A percentile compares a stretch with the other conserved stretches of the same genome.
Conservation (phyloP, 2,797 vertebrate species). For the Vespertilio murinus region DNA sequence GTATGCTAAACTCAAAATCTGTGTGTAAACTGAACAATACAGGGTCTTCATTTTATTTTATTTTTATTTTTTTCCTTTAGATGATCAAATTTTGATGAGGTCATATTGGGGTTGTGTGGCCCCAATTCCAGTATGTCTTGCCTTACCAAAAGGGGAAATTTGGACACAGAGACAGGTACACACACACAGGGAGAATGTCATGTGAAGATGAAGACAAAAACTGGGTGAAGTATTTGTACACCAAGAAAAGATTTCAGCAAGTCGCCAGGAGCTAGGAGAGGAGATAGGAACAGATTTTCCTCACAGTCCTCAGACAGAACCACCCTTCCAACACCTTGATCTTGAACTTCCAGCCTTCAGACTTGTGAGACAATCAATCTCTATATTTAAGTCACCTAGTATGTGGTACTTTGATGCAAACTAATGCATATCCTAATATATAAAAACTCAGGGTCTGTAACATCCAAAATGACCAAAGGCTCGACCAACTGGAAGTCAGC, state of each 20-base stretch:
- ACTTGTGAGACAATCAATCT: background rate
- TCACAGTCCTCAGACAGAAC: background rate
- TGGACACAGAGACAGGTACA: background rate
- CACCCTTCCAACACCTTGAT: background rate
- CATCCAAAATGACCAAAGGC: too few relatives aligned
- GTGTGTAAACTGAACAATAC: background rate
- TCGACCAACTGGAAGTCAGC: too few relatives aligned
- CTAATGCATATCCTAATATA: background rate
- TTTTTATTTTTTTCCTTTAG: too few relatives aligned
- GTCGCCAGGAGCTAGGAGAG: background rate
- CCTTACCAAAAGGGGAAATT: background rate
- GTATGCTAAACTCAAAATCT: background rate
- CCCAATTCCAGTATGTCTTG: background rate
- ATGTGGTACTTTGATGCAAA: background rate
- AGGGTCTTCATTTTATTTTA: background rate
- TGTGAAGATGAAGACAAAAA: background rate
- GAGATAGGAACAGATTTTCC: background rate
- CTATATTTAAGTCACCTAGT: background rate
- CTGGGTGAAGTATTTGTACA: rapidly evolving
- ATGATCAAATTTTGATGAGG: background rate
- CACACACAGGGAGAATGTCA: too few relatives aligned
- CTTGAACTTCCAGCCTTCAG: background rate
- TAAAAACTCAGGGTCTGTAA: too few relatives aligned
- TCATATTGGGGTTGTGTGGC: background rate
- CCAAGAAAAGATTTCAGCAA: background rate